These are phyloP conservation scores for Dromius quadrimaculatus DNA, from an alignment of 2,888 invertebrate genomes.

Conservation along the genomic window DNA sequence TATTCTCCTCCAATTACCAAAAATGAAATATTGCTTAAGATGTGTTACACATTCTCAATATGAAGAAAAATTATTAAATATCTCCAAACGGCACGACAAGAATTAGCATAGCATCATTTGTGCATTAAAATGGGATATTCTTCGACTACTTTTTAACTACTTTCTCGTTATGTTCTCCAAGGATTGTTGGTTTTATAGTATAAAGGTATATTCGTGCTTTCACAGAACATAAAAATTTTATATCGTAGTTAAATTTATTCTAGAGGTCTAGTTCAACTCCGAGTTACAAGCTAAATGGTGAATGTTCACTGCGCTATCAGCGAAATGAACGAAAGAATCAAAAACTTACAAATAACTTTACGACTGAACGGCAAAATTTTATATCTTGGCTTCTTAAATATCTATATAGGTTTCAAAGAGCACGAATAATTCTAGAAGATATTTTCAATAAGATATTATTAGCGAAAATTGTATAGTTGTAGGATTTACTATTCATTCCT, in stretches of 20 bases:
- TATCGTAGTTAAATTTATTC: conserved; percentile 15
- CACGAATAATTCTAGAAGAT: too few species aligned
- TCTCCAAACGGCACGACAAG: background rate
- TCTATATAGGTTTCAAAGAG: too few species aligned
- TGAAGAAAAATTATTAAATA: too few species aligned
- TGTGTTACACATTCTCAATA: too few species aligned
- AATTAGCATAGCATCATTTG: background rate
- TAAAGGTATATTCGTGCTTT: conserved; percentile 12
- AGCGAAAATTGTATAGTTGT: too few species aligned
- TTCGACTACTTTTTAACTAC: conserved; percentile 28
- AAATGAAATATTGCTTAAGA: too few species aligned
- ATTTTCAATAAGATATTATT: too few species aligned
- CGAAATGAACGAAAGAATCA: background rate
- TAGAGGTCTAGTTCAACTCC: conserved; percentile 1
- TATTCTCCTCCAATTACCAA: too few species aligned
- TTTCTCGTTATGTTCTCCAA: conserved; percentile 10
- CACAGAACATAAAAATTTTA: conserved; percentile 29
- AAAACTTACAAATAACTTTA: conserved; percentile 12
- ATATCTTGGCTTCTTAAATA: too few species aligned
- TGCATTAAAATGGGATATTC: too few species aligned
- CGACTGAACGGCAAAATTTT: background rate
- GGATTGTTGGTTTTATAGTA: conserved; percentile 26
- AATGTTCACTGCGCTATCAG: too few species aligned
- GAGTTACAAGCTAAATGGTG: background rate
- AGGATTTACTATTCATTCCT: too few species aligned